These are phyloP conservation scores for Mesocricetus auratus DNA, from an alignment of 2,113 vertebrate species.

Conservation along the genomic window DNA sequence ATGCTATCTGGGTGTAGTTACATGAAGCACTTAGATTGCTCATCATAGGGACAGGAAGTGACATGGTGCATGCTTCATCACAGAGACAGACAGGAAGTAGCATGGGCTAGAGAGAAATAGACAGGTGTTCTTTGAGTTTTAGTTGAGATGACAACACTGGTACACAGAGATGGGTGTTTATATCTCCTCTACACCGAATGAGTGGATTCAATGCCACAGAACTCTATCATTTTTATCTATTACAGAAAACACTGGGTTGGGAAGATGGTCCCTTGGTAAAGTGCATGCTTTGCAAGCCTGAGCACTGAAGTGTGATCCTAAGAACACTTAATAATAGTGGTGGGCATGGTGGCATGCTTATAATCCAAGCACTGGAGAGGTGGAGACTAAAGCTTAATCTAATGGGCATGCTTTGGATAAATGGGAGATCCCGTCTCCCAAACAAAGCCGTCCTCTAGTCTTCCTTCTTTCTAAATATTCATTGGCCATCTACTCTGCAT, in stretches of 20 bases:
- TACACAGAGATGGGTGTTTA: neutral
- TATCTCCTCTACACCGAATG: too few species aligned
- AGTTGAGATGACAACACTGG: neutral
- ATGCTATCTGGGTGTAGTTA: neutral
- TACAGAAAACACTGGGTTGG: neutral
- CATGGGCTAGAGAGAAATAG: neutral
- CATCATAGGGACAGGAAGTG: neutral
- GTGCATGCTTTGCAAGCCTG: neutral
- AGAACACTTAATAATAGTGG: neutral
- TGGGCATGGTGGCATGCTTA: too few species aligned
- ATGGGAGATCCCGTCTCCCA: neutral
- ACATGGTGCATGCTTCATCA: neutral
- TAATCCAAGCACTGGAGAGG: too few species aligned
- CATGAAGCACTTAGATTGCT: neutral
- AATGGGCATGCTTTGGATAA: neutral
- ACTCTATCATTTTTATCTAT: neutral
- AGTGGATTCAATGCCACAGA: neutral
- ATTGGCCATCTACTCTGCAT: too few species aligned
- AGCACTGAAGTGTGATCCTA: too few species aligned
- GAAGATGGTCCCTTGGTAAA: neutral
- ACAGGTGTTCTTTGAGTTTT: neutral
- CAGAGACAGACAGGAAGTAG: neutral
- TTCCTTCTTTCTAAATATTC: neutral
- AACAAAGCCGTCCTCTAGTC: neutral
- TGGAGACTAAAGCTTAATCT: neutral